Evolutionary conservation across 2,888 invertebrate genomes (phyloP).

Genomic region (Acronicta alni): DNA sequence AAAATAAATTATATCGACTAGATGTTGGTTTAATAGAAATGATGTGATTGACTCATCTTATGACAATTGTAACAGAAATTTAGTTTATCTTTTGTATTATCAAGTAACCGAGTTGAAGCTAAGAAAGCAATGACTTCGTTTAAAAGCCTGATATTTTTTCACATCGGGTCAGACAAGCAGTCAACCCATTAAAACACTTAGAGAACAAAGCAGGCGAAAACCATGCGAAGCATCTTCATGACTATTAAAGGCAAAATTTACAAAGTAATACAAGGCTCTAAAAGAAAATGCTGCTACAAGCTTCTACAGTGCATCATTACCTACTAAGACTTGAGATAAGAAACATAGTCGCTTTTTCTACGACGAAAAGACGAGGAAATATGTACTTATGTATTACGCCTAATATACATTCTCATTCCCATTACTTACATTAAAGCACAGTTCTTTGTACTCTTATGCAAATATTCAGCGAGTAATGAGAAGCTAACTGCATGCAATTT

Average conservation of each 20-base stretch:
- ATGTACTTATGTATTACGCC: conserved; percentile 1
- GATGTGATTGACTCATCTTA: too few species aligned
- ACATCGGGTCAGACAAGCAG: too few species aligned
- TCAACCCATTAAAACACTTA: too few species aligned
- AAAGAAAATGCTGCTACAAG: background rate
- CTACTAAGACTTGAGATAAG: conserved; percentile 5
- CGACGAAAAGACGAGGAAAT: conserved; percentile 12
- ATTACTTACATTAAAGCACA: conserved; percentile 38
- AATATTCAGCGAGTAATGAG: conserved; percentile 80
- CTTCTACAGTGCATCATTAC: background rate
- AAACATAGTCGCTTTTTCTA: conserved; percentile 4
- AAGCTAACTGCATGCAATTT: conserved; percentile 81
- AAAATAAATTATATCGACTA: too few species aligned
- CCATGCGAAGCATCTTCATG: too few species aligned
- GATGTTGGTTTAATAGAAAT: too few species aligned
- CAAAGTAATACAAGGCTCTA: background rate
- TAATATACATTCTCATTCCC: conserved; percentile 29
- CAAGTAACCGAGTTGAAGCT: too few species aligned
- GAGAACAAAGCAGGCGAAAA: too few species aligned
- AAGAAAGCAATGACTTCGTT: too few species aligned
- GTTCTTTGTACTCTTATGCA: conserved; percentile 71
- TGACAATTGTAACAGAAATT: too few species aligned
- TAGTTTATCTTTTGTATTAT: too few species aligned
- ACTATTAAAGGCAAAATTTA: background rate
- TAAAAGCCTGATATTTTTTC: too few species aligned